phyloP scores from a whole-genome alignment of 2,797 vertebrate species.

The Hirundo rustica region DNA sequence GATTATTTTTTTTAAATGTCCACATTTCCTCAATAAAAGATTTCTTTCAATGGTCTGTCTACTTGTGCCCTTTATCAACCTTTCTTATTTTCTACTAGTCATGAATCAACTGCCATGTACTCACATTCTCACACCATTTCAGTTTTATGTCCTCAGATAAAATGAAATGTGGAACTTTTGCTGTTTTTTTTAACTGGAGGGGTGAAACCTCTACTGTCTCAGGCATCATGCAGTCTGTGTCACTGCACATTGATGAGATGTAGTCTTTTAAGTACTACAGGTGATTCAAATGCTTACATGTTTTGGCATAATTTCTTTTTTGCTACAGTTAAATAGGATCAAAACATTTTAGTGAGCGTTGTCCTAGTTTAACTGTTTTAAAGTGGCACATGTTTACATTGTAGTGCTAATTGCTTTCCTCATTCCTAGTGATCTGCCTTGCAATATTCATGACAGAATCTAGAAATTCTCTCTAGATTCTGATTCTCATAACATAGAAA shows the following conservation, averaged over 20 bases:
- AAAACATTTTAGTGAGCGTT: neutral
- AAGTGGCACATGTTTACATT: neutral
- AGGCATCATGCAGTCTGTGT: neutral
- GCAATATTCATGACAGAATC: neutral
- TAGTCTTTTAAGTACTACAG: neutral
- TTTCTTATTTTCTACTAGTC: neutral
- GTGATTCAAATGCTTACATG: neutral
- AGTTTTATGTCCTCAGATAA: neutral
- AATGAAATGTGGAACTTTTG: neutral
- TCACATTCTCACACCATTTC: neutral
- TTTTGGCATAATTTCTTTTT: neutral
- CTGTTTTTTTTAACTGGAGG: neutral
- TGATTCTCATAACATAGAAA: neutral
- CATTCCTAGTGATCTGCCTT: neutral
- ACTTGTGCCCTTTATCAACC: neutral
- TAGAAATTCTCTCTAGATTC: neutral
- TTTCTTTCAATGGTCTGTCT: neutral
- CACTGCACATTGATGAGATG: neutral
- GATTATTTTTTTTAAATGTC: neutral
- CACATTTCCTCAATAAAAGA: neutral
- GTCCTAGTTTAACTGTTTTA: neutral
- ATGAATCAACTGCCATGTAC: neutral
- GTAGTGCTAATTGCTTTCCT: neutral
- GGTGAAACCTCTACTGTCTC: neutral
- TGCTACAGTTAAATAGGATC: neutral